These are phyloP conservation scores for Stenichneumon culpator DNA, from an alignment of 2,888 invertebrate genomes.

Conservation along the genomic window DNA sequence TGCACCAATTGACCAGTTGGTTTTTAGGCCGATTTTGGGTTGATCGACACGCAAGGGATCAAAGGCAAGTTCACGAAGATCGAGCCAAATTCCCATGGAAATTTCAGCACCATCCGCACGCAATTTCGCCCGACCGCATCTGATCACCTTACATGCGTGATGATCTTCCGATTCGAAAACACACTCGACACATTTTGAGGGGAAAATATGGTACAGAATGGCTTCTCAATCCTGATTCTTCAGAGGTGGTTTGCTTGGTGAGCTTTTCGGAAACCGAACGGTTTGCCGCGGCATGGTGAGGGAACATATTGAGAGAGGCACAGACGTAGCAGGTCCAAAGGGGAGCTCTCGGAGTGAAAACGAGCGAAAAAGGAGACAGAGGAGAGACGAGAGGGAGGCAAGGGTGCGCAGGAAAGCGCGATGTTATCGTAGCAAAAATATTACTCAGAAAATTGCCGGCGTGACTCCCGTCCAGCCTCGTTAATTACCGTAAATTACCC, in stretches of 20 bases:
- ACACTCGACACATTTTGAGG: constrained; percentile 45
- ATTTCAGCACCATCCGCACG: too few relatives aligned
- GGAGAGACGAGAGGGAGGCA: constrained; percentile 48
- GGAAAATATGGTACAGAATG: neutral
- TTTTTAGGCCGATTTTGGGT: too few relatives aligned
- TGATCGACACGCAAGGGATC: too few relatives aligned
- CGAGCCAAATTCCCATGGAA: too few relatives aligned
- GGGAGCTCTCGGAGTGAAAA: neutral
- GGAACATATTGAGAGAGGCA: constrained; percentile 39
- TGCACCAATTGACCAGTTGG: too few relatives aligned
- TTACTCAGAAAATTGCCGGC: constrained; percentile 85
- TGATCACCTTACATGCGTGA: neutral
- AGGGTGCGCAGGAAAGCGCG: constrained; percentile 77
- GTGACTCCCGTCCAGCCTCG: constrained; percentile 84
- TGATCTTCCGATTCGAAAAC: constrained; percentile 31
- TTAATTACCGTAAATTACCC: constrained; percentile 85
- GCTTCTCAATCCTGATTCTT: constrained; percentile 60
- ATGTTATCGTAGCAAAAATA: constrained; percentile 84
- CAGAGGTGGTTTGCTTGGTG: constrained; percentile 13
- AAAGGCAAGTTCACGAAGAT: too few relatives aligned
- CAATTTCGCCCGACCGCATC: too few relatives aligned
- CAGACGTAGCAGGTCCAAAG: constrained; percentile 34
- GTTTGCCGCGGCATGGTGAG: constrained; percentile 4
- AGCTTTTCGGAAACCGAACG: constrained; percentile 21
- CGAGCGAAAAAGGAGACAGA: constrained; percentile 44